phyloP scores from a whole-genome alignment of 2,888 invertebrate species.

The Aleiodes leptofemur region DNA sequence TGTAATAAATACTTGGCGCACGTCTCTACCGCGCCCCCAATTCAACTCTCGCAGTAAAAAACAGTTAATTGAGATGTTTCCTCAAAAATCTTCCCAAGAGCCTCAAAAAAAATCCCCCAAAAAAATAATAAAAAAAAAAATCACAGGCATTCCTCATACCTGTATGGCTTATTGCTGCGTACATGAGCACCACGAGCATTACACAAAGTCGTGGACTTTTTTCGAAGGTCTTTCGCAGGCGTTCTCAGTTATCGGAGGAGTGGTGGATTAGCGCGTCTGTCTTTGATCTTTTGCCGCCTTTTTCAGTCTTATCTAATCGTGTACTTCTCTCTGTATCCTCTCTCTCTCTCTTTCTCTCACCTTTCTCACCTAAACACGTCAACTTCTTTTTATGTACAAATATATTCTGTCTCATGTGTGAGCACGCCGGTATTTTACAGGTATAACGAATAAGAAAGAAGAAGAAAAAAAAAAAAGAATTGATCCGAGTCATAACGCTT shows the following conservation, averaged over 20 bases:
- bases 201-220: constrained; percentile 41
- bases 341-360: constrained; percentile 54
- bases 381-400: constrained; percentile 33
- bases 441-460: constrained; percentile 44
- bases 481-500: constrained; percentile 30
- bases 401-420: constrained; percentile 2
- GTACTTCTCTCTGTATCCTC: constrained; percentile 57
- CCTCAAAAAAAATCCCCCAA: constrained; percentile 11
- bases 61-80: constrained; percentile 19
- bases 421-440: constrained; percentile 33
- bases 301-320: constrained; percentile 73
- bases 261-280: constrained; percentile 73
- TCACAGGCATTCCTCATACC: constrained; percentile 40
- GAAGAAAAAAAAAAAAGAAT: constrained; percentile 36
- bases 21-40: no score
- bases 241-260: constrained; percentile 73
- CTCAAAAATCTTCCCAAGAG: not conserved
- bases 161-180: not conserved
- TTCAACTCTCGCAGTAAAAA: not conserved
- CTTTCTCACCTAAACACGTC: constrained; percentile 36
- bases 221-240: constrained; percentile 50
- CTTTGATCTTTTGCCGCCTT: constrained; percentile 72
- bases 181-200: no score
- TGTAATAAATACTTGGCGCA: no score
- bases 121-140: constrained; percentile 22